Base-by-base conservation (phyloP, 2,888 invertebrate species). In the Crematogaster levior region DNA sequence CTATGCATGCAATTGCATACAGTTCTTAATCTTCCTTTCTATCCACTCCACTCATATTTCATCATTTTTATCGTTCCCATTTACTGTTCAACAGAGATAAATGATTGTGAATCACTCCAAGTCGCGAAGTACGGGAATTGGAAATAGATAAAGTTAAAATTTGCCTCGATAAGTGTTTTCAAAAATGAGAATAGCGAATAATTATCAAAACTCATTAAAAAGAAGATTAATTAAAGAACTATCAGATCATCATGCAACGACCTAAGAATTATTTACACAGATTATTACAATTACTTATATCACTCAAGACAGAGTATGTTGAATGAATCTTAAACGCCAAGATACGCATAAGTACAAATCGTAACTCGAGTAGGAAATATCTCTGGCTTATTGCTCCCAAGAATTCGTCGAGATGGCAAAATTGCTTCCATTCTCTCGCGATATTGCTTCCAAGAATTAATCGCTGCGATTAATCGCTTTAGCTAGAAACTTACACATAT, bases 31-130 rank as follows among this genome's bases (percentile, higher is more conserved):
- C n/a, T 21, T 15, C 24, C 27, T 27, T 66, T 53, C 51, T 51
- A 51, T 48, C 15, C 48, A 27, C 4, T 27, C 18, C 27, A 21
- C 21, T 73, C 15, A 12, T 9, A 51, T 75, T 51, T 75, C 66
- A 75, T 75, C 66, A 75, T 75, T 66, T 75, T 66, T 66, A 75
- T 75, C 65, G 48, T 9, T 34, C 61, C 6, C 73, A 34, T 61
- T 63, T 63, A 12, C 34, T 15, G 48, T 18, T 4, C 34, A 63
- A 61, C 48, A 18, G 63, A 74, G 74, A 74, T 63, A 74, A 61
- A 74, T 34, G 63, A 63, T 74, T 30, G 24, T 15, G n/a, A 63
- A 48, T 74, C 63, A 34, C 3, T 61, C 7, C 46, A 48, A 61
- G 56, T 72, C n/a, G 43, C 15, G 27, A n/a, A 27, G 58, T 37